These are phyloP conservation scores for Lophius americanus DNA, from an alignment of 2,797 vertebrate species.

Conservation along the genomic window DNA sequence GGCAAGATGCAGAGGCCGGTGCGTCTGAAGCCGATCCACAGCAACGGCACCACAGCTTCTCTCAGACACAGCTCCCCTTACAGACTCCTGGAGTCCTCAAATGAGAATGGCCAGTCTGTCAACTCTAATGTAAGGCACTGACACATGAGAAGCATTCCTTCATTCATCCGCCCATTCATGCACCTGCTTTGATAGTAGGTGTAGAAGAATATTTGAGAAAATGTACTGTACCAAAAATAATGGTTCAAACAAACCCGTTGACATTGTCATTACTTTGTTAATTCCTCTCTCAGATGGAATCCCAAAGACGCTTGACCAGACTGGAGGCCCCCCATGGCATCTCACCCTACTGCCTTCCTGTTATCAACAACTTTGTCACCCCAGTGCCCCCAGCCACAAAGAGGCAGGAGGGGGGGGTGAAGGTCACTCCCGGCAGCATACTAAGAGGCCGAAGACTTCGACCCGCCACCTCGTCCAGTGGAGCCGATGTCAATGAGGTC, in stretches of 20 bases:
- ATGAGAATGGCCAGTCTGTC: conserved; percentile 70
- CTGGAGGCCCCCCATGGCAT: conserved; percentile 64
- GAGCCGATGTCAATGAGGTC: conserved; percentile 76
- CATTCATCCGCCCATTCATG: conserved; percentile 13
- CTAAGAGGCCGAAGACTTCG: conserved; percentile 79
- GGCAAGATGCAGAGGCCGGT: conserved; percentile 84
- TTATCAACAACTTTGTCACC: conserved; percentile 79
- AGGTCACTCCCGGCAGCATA: conserved; percentile 53
- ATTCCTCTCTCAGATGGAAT: conserved; percentile 65
- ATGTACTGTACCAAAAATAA: neutral
- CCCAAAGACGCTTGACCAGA: conserved; percentile 59
- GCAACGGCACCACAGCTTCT: conserved; percentile 63
- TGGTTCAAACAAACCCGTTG: neutral
- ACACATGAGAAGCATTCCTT: conserved; percentile 19
- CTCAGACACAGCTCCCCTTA: conserved; percentile 72
- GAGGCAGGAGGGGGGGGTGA: conserved; percentile 68
- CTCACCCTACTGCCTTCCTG: conserved; percentile 85
- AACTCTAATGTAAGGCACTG: conserved; percentile 75
- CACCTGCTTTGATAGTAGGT: neutral
- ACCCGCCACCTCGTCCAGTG: conserved; percentile 80
- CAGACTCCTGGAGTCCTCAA: conserved; percentile 52
- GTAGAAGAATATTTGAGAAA: neutral
- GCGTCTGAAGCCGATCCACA: conserved; percentile 83
- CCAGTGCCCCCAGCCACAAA: conserved; percentile 84
- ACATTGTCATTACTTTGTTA: conserved; percentile 1